Evolutionary conservation across 2,888 invertebrate species (phyloP).

Genomic region (Ophion ellenae): DNA sequence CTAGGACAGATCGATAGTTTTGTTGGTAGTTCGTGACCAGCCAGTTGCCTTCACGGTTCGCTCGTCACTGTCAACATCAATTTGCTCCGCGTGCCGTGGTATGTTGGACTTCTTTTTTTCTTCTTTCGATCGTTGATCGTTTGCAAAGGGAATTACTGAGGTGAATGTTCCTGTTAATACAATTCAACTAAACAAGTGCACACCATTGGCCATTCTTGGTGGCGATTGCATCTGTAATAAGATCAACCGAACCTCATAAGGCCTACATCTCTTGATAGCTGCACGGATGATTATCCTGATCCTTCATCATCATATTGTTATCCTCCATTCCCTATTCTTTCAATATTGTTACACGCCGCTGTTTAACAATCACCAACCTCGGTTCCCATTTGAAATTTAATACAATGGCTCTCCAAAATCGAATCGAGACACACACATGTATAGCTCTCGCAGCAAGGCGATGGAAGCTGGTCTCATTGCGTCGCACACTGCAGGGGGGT

Average conservation of each 20-base stretch:
- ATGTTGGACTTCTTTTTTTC: too few relatives aligned
- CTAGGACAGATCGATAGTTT: conserved; percentile 15
- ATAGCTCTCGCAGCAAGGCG: background rate
- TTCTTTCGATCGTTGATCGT: background rate
- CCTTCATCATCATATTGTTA: background rate
- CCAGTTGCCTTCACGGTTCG: conserved; percentile 16
- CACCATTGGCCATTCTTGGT: background rate
- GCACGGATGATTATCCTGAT: background rate
- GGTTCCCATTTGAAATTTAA: background rate
- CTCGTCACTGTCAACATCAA: conserved; percentile 11
- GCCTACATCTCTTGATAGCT: too few relatives aligned
- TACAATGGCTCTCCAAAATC: background rate
- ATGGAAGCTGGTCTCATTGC: conserved; percentile 19
- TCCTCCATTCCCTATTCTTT: too few relatives aligned
- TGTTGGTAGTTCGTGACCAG: background rate
- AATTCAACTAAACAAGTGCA: background rate
- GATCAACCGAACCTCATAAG: too few relatives aligned
- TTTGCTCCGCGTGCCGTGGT: background rate
- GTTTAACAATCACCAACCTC: background rate
- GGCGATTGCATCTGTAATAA: background rate
- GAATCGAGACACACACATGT: conserved; percentile 1
- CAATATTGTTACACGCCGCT: too few relatives aligned
- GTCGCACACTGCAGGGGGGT: conserved; percentile 62
- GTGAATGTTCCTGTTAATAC: background rate
- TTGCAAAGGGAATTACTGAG: background rate